phyloP scores from a whole-genome alignment of 1,140 invertebrate genomes.

The Zaprionus kolodkinae region DNA sequence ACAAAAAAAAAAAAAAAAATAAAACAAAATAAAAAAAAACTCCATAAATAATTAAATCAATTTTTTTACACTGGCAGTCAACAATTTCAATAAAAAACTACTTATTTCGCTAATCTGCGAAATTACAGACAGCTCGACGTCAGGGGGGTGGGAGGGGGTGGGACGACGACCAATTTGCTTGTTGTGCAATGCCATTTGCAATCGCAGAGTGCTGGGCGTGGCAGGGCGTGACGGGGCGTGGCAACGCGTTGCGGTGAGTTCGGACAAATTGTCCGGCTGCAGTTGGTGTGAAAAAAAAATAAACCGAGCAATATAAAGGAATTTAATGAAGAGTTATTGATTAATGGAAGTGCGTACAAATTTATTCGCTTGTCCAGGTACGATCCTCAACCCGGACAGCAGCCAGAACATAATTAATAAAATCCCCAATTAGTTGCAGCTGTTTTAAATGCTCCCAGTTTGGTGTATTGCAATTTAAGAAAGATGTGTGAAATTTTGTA shows the following conservation, averaged over 20 bases:
- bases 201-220: not conserved
- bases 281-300: not conserved
- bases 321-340: constrained; percentile 12
- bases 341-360: not conserved
- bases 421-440: not conserved
- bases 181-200: constrained; percentile 15
- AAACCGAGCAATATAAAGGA: not conserved
- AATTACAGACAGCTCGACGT: constrained; percentile 52
- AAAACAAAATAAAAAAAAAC: constrained; percentile 44
- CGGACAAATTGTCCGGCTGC: not conserved
- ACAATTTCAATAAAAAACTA: constrained; percentile 19
- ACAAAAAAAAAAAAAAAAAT: constrained; percentile 43
- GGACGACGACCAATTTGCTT: constrained; percentile 6
- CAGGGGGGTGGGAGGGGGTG: too few relatives aligned
- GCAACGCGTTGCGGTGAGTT: constrained; percentile 1
- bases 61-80: constrained; percentile 21
- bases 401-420: not conserved
- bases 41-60: constrained; percentile 65
- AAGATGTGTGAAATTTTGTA: too few relatives aligned
- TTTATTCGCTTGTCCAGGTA: constrained; percentile 37
- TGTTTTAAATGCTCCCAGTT: not conserved
- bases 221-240: not conserved
- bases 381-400: not conserved
- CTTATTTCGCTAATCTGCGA: constrained; percentile 59
- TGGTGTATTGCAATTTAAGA: not conserved